Evolutionary conservation across 2,113 vertebrate genomes (phyloP), one percentile per base, ranked within the genome.

Genomic region (Macquaria australasica): DNA sequence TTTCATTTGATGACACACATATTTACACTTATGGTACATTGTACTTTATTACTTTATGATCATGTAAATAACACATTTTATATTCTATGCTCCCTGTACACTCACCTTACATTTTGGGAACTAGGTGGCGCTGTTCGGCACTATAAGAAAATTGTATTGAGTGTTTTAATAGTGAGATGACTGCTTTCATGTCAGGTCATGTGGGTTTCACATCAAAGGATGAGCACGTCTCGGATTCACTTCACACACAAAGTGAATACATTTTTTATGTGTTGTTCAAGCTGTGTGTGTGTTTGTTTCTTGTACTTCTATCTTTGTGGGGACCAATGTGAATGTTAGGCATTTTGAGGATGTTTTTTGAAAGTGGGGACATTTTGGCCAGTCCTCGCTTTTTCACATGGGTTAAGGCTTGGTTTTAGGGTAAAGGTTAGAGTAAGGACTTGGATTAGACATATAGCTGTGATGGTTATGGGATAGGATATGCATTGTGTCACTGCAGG

Each of bases 181-280:
- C 4, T 34, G 34, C 45, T 83, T 74, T 68, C 73, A 58, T 81
- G 37, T 78, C 63, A 5, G 67, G 14, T 85, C 86, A 64, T 45
- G 79, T 55, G 50, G 59, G 34, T 41, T 71, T 83, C 23, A 51
- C 53, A 69, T 80, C 75, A 75, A 73, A 75, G 37, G 0, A 20
- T 14, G 14, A 69, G 53, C 58, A 43, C 4, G 6, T 64, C 39
- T 73, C 70, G 83, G 84, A 73, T 15, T 51, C 43, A 82, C 78
- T 71, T 80, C 72, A 85, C 31, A 86, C 71, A 39, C 37, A 6
- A 1, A 67, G 23, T 14, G 3, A 48, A 71, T 60, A 4, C 31
- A 51, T 82, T 69, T 85, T 73, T 72, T 63, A 62, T n/a, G 4
- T 8, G 28, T 20, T 20, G 28, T 45, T 69, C 20, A 7, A 34